Base-by-base conservation (phyloP, 2,888 invertebrate genomes). In the Drosophila multiciliata region DNA sequence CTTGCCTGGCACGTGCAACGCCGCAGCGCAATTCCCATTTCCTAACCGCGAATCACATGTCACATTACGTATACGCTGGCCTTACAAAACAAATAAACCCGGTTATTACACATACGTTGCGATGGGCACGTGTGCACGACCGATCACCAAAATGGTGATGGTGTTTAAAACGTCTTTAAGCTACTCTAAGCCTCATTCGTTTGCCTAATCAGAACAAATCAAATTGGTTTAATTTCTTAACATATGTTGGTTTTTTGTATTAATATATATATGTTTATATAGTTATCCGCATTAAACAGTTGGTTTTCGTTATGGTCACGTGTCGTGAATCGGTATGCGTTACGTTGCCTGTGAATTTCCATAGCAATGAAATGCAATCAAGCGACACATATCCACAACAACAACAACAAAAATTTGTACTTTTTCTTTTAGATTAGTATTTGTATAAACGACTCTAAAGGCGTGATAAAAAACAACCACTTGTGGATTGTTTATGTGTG, bases 331-430 rank as follows among this genome's bases (percentile, higher is more conserved):
- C 79, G 70, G 66, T 69, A 74, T 60, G 59, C 57, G 67, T 89
- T 82, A 83, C 87, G 84, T 87, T 68, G 59, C 49, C 60, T 59
- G 70, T 87, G 66, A 76, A 76, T 81, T 89, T 89, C 79, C 89
- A 79, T 82, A 45, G 61, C 78, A 78, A 70, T 70, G 8, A 71
- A 84, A 71, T 79, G 71, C 79, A 83, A 78, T 73, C 64, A 66
- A 76, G 76, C 80, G 58, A 40, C 66, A 52, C 38, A 54, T 45
- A 71, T 32, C 57, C 23, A 48, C 8, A 11, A 33, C 58, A 62
- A 38, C 35, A 57, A 59, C 50, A 74, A 32, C 40, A 69, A 55
- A 58, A 40, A 61, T 64, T 9, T 23, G 57, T 52, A 61, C 23
- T 58, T 45, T 42, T 32, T 36, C 15, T 52, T 40, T 35, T 54